Conservation (phyloP, 2,888 invertebrate species). For the Drosophila sordidapex region DNA sequence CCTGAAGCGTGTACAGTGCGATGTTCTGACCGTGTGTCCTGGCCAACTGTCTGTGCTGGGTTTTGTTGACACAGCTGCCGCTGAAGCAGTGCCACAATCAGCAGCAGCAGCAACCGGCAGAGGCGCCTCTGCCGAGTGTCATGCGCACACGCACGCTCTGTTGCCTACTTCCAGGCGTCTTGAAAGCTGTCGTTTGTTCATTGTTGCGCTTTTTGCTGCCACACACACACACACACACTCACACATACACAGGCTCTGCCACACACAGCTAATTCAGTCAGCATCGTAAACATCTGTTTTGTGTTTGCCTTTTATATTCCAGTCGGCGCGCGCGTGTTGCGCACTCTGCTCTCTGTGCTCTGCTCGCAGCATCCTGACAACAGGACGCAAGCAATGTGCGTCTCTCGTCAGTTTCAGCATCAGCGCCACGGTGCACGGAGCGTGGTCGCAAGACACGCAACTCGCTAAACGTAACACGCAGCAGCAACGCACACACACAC, state of each 20-base stretch:
- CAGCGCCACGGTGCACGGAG: slow-evolving; percentile 73
- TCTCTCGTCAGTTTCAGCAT: slow-evolving; percentile 71
- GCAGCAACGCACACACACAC: slow-evolving; percentile 48
- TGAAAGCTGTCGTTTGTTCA: slow-evolving; percentile 30
- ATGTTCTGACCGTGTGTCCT: slow-evolving; percentile 39
- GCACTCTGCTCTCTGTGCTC: not conserved
- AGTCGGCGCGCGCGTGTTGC: slow-evolving; percentile 35
- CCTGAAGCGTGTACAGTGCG: slow-evolving; percentile 16
- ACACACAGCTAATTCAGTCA: slow-evolving; percentile 6
- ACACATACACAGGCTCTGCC: not conserved
- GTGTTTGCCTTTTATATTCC: slow-evolving; percentile 72
- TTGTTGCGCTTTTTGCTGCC: slow-evolving; percentile 77
- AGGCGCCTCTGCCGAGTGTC: slow-evolving; percentile 22
- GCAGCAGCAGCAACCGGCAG: slow-evolving; percentile 16
- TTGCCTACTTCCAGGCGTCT: slow-evolving; percentile 73
- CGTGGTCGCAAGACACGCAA: slow-evolving; percentile 36
- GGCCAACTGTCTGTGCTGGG: slow-evolving; percentile 50
- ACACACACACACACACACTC: not conserved
- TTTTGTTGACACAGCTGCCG: slow-evolving; percentile 52
- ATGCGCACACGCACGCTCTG: slow-evolving; percentile 71
- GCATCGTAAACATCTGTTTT: slow-evolving; percentile 71
- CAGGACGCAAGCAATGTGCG: slow-evolving; percentile 23
- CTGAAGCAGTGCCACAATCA: slow-evolving; percentile 1
- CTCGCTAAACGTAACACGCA: slow-evolving; percentile 38
- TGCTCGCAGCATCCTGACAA: slow-evolving; percentile 45